These are phyloP conservation scores for Ladona fulva DNA, from an alignment of 1,140 invertebrate genomes.

Conservation along the genomic window DNA sequence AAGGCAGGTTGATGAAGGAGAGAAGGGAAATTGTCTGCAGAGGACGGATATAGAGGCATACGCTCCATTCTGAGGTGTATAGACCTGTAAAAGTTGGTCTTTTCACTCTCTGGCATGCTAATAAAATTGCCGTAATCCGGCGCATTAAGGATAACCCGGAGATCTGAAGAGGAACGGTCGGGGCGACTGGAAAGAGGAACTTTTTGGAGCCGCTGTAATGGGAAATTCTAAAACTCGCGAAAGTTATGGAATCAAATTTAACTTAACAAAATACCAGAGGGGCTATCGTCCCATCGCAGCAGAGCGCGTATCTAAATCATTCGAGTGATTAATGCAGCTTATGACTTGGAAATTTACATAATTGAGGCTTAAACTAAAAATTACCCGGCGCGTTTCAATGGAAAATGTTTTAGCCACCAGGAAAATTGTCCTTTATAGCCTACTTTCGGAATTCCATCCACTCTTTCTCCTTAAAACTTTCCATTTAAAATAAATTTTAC, in stretches of 20 bases:
- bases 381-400: no score
- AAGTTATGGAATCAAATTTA: conserved; percentile 3
- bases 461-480: no score
- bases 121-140: neutral
- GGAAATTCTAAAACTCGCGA: neutral
- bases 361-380: no score
- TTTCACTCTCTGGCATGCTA: neutral
- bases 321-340: no score
- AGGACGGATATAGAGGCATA: neutral
- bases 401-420: no score
- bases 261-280: neutral
- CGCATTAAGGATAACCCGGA: conserved; percentile 1
- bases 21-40: neutral
- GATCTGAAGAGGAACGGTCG: neutral
- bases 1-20: neutral
- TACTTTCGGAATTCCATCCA: no score
- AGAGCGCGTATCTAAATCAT: no score
- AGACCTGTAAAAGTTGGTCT: neutral
- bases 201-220: neutral
- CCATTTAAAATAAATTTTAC: no score
- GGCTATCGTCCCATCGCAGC: no score
- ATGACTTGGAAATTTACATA: no score
- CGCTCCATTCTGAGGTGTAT: neutral
- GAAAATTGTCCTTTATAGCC: no score
- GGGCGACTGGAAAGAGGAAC: no score